Evolutionary conservation across 2,797 vertebrate species (phyloP).

Genomic region (Liparis tanakae): DNA sequence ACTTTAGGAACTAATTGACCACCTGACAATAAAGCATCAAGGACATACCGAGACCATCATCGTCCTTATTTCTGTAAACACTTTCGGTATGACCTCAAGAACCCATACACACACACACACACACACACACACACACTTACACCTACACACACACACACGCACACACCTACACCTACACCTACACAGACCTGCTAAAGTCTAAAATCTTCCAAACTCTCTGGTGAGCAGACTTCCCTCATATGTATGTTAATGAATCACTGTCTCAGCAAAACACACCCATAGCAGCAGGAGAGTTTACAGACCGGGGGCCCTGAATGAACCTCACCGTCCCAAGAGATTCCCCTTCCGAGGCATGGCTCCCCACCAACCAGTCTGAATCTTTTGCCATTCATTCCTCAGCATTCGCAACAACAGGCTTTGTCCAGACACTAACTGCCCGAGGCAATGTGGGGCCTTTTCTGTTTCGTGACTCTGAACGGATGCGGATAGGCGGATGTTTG

Average conservation of each 20-base stretch:
- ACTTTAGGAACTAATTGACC: conserved; percentile 63
- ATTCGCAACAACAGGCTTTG: conserved; percentile 42
- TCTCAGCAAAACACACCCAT: conserved; percentile 68
- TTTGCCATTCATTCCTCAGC: conserved; percentile 24
- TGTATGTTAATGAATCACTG: conserved; percentile 79
- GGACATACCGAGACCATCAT: conserved; percentile 42
- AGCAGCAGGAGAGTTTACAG: conserved; percentile 46
- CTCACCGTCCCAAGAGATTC: conserved; percentile 23
- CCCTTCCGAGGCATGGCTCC: not conserved
- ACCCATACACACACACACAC: conserved; percentile 1
- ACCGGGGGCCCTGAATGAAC: conserved; percentile 47
- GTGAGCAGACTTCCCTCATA: conserved; percentile 69
- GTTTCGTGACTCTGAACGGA: not conserved
- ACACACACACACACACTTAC: conserved; percentile 5
- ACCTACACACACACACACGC: conserved; percentile 1
- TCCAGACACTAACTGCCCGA: conserved; percentile 13
- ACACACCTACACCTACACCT: conserved; percentile 2
- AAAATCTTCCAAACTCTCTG: conserved; percentile 61
- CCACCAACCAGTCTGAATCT: not conserved
- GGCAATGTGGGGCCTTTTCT: conserved; percentile 4
- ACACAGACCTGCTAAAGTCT: conserved; percentile 10
- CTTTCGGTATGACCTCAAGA: conserved; percentile 7
- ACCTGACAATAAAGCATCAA: conserved; percentile 56
- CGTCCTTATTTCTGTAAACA: conserved; percentile 36
- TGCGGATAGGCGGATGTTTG: conserved; percentile 6